phyloP scores from a whole-genome alignment of 1,140 invertebrate species.

The Pemphigus obesinymphae region DNA sequence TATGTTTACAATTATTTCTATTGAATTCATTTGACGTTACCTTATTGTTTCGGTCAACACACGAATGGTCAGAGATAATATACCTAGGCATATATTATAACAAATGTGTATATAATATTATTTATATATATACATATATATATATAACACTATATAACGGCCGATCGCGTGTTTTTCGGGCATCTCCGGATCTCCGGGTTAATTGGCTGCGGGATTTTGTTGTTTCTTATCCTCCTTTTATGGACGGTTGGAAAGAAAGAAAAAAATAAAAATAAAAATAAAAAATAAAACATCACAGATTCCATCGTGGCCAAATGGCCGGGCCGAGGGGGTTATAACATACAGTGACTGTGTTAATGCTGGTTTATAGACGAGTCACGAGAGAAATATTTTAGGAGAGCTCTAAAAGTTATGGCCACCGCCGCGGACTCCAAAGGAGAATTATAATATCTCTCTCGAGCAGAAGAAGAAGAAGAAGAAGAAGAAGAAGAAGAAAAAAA shows the following conservation, averaged over 20 bases:
- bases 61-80: background rate
- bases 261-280: too few relatives aligned
- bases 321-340: background rate
- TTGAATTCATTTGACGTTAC: too few relatives aligned
- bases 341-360: background rate
- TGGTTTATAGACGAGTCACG: conserved; percentile 15
- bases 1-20: background rate
- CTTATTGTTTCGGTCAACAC: background rate
- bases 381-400: conserved; percentile 25
- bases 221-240: background rate
- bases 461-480: too few relatives aligned
- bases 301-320: background rate
- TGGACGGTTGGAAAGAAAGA: background rate
- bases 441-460: background rate
- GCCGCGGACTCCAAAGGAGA: conserved; percentile 5
- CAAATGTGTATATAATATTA: too few relatives aligned
- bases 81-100: background rate
- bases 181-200: background rate
- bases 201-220: conserved; percentile 20
- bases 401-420: conserved; percentile 29
- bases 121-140: too few relatives aligned
- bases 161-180: background rate
- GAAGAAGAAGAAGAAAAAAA: too few relatives aligned
- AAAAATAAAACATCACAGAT: too few relatives aligned
- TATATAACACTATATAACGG: background rate